Evolutionary conservation across 2,797 vertebrate genomes (phyloP).

Genomic region (Chaenodraco wilsoni): DNA sequence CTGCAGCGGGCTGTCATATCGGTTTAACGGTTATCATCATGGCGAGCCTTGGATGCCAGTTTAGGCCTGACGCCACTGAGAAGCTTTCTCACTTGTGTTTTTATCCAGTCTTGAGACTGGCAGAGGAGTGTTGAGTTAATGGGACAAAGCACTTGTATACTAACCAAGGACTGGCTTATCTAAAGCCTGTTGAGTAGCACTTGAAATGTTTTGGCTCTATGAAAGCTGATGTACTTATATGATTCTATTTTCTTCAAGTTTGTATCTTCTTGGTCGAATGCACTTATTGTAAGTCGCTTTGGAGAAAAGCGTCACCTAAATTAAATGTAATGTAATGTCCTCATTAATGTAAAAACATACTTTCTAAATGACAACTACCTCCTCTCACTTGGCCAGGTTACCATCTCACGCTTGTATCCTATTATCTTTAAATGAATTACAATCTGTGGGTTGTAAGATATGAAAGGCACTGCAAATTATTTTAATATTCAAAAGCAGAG

Average conservation of each 20-base stretch:
- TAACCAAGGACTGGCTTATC: too few species aligned
- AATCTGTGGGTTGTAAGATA: neutral
- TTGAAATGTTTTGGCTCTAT: too few species aligned
- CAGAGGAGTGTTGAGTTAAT: constrained; percentile 35
- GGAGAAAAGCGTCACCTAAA: too few species aligned
- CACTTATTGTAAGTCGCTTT: too few species aligned
- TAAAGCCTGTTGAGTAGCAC: too few species aligned
- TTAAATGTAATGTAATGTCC: neutral
- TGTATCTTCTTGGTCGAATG: too few species aligned
- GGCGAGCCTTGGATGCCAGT: constrained; percentile 39
- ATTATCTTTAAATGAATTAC: constrained; percentile 9
- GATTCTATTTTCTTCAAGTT: too few species aligned
- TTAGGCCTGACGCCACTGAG: constrained; percentile 38
- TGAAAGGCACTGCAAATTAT: neutral
- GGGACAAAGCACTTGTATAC: neutral
- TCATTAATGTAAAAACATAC: constrained; percentile 11
- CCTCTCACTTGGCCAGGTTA: neutral
- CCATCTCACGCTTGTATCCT: neutral
- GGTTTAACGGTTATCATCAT: constrained; percentile 60
- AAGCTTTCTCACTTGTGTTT: constrained; percentile 39
- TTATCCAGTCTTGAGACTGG: constrained; percentile 22
- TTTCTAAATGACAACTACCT: neutral
- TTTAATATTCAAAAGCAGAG: neutral
- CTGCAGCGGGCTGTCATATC: constrained; percentile 64
- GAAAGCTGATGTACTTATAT: too few species aligned